Base-by-base conservation (phyloP, 2,888 invertebrate genomes). In the Megamerina dolium region DNA sequence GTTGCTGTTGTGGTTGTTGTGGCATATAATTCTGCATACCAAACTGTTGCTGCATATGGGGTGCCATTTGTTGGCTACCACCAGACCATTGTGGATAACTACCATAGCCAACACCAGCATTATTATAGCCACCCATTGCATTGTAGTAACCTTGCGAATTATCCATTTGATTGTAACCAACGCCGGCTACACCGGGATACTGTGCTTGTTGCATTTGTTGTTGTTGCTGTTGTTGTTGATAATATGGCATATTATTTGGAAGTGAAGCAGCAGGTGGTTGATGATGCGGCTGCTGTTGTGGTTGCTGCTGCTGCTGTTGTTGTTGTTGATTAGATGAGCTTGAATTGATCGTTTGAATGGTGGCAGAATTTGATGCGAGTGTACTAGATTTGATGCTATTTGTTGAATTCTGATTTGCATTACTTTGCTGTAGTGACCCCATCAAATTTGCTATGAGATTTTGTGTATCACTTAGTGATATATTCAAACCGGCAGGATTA, bases 361-460 rank as follows among this genome's bases (percentile, higher is more conserved):
- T 20, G 19, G 41, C 12, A 31, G 49, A 20, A 5, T 31, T 13
- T 13, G 37, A 5, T 3, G 29, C 10, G 2, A 38, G 21, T n/a
- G 43, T 17, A 18, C 44, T 12, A 10, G 37, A 6, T 35, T 47
- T 49, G 6, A 10, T 21, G 29, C 17, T 17, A 32, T 14, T 42
- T 2, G 38, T 13, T 9, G 43, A 9, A 35, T 14, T 33, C 14
- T 26, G 31, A 17, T 29, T 45, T 3, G 57, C 52, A 63, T 59
- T 56, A 36, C 59, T 66, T 43, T 72, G 72, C 9, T 75, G 74
- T 23, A 77, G 56, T 16, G 77, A 76, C 17, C 77, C 78, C 80
- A 82, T 80, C 14, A 82, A 70, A 58, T 78, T 80, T 1, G 80
- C 80, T 48, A 82, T 81, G 3, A 80, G 60, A 37, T 75, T 75